Percentiles rank a stretch among this genome's conserved stretches.
These are phyloP conservation scores for Enteromius argenteus DNA, from an alignment of 2,797 vertebrate species.

Conservation along the genomic window DNA sequence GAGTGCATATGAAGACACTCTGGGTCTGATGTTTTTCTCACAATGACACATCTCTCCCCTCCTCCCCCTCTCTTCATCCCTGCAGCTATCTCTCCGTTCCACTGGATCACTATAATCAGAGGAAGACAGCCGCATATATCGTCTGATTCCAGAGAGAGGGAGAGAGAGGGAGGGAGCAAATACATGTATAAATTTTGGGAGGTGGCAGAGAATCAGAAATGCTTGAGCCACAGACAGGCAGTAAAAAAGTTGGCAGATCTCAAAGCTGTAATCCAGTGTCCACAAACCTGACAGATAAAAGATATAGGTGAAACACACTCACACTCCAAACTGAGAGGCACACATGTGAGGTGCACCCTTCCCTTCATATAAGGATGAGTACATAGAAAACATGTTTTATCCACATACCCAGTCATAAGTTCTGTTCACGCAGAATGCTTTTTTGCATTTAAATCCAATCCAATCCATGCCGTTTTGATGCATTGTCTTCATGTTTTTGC, in stretches of 20 bases:
- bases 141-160: constrained; percentile 42
- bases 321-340: constrained; percentile 15
- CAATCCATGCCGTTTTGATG: background rate
- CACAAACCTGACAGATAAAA: constrained; percentile 31
- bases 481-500: background rate
- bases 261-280: constrained; percentile 33
- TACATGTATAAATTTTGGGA: constrained; percentile 22
- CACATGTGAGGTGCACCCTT: background rate
- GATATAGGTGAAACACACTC: constrained; percentile 33
- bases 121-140: constrained; percentile 56
- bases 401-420: background rate
- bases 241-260: constrained; percentile 33
- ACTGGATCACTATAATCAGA: constrained; percentile 57
- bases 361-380: background rate
- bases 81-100: constrained; percentile 53
- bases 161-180: constrained; percentile 6
- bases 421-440: background rate
- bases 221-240: constrained; percentile 25
- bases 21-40: constrained; percentile 33
- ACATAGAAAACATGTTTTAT: background rate
- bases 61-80: constrained; percentile 31
- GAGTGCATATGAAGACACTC: constrained; percentile 15
- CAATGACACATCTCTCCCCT: constrained; percentile 28
- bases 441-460: background rate
- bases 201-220: constrained; percentile 23